Evolutionary conservation across 2,797 vertebrate genomes (phyloP).

Genomic region (Gorsachius magnificus): DNA sequence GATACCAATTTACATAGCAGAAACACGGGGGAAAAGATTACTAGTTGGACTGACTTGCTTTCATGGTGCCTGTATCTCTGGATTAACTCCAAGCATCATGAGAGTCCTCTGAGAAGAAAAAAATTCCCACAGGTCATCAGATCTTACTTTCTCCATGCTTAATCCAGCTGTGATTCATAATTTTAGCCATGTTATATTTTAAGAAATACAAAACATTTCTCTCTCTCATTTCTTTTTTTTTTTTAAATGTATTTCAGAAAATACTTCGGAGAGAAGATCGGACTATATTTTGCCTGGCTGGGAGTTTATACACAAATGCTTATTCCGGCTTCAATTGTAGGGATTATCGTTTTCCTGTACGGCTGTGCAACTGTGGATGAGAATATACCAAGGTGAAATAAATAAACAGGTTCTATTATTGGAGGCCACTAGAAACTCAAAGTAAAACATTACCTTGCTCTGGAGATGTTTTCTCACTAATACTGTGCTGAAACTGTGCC

Average conservation of each 20-base stretch:
- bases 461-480: neutral
- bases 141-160: constrained; percentile 40
- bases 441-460: neutral
- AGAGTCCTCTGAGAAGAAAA: neutral
- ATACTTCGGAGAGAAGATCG: constrained; percentile 97
- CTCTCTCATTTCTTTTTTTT: neutral
- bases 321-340: constrained; percentile 92
- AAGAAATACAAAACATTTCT: constrained; percentile 58
- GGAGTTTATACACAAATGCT: constrained; percentile 98
- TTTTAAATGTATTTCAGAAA: constrained; percentile 79
- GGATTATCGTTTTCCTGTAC: constrained; percentile 94
- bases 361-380: constrained; percentile 93
- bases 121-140: constrained; percentile 51
- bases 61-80: neutral
- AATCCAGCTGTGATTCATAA: constrained; percentile 56
- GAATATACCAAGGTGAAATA: constrained; percentile 90
- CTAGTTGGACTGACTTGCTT: neutral
- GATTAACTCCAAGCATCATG: neutral
- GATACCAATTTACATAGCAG: neutral
- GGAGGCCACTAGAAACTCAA: neutral
- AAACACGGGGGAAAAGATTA: neutral
- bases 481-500: neutral
- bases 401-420: neutral
- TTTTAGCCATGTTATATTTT: constrained; percentile 60
- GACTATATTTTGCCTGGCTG: constrained; percentile 97